Base-by-base conservation (phyloP, 2,888 invertebrate genomes). In the Andrena bucephala region DNA sequence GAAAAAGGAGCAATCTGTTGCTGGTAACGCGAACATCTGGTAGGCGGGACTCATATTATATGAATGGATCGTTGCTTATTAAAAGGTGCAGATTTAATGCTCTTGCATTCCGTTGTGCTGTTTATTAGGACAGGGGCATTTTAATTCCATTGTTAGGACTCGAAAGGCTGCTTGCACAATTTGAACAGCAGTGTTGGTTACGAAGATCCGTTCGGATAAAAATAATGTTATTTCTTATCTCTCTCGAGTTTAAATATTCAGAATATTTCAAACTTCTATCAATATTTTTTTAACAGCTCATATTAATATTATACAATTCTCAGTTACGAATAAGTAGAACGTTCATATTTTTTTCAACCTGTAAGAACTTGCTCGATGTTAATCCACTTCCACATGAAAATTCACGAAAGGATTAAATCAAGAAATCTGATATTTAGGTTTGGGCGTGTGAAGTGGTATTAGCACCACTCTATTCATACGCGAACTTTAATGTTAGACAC, bases 31-130 rank as follows among this genome's bases (percentile, higher is more conserved):
- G 42, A 81, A 74, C 78, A 79, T 78, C 66, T 74, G 69, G 78
- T 79, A 79, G 81, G 81, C 81, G 81, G 59, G 27, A 48, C 63
- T 54, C 59, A n/a, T 16, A 24, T 59, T 16, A 42, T 42, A 42
- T 13, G 66, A 33, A 71, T 54, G 67, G 69, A 66, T 75, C 59
- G 24, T 13, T 66, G 52, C 29, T 57, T 67, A 62, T 75, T 50
- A 42, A 42, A 16, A 42, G 42, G 16, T 42, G 67, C 66, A 52
- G 79, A 81, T 82, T 82, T 82, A 80, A 57, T 80, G 52, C 50
- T 52, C 13, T 33, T 42, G 54, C 69, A 42, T n/a, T 50, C 65
- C 8, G 27, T 59, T 13, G 33, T 10, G 10, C n/a, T 50, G 0
- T 50, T 33, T 60, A 71, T 62, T 52, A 62, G 42, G 60, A 29